A percentile compares a stretch with the other conserved stretches of the same genome.
These are phyloP conservation scores for Potamilus streckersoni DNA, from an alignment of 1,140 invertebrate genomes.

Conservation along the genomic window DNA sequence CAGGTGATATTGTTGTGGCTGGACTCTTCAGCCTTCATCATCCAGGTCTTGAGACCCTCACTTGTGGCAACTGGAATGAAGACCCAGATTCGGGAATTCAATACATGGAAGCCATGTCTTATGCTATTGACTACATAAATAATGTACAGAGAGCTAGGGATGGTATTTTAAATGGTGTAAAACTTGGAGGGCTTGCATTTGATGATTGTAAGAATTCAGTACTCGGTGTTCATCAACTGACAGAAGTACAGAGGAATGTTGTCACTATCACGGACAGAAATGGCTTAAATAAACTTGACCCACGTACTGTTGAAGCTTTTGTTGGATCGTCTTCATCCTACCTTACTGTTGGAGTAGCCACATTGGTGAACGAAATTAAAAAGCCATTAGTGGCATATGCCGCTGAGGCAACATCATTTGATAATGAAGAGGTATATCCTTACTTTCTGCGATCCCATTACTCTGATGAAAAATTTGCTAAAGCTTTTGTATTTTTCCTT, in stretches of 20 bases:
- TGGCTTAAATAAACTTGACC: constrained; percentile 41
- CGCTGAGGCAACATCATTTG: constrained; percentile 60
- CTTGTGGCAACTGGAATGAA: constrained; percentile 41
- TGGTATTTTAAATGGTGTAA: constrained; percentile 71
- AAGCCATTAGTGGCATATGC: constrained; percentile 84
- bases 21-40: constrained; percentile 57
- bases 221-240: constrained; percentile 34
- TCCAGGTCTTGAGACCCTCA: constrained; percentile 31
- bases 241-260: constrained; percentile 42
- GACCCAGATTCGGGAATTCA: constrained; percentile 68
- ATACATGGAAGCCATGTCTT: constrained; percentile 84
- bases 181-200: constrained; percentile 71
- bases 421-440: constrained; percentile 75
- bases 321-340: constrained; percentile 31
- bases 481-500: constrained; percentile 72
- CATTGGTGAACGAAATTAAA: constrained; percentile 71
- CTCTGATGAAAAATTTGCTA: constrained; percentile 81
- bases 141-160: constrained; percentile 48
- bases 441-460: constrained; percentile 84
- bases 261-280: constrained; percentile 40
- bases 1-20: constrained; percentile 57
- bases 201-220: constrained; percentile 55
- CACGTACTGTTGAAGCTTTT: constrained; percentile 50
- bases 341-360: constrained; percentile 47
- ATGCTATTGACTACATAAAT: constrained; percentile 81